Base-by-base conservation (phyloP, 2,797 vertebrate species). In the Rousettus madagascariensis region DNA sequence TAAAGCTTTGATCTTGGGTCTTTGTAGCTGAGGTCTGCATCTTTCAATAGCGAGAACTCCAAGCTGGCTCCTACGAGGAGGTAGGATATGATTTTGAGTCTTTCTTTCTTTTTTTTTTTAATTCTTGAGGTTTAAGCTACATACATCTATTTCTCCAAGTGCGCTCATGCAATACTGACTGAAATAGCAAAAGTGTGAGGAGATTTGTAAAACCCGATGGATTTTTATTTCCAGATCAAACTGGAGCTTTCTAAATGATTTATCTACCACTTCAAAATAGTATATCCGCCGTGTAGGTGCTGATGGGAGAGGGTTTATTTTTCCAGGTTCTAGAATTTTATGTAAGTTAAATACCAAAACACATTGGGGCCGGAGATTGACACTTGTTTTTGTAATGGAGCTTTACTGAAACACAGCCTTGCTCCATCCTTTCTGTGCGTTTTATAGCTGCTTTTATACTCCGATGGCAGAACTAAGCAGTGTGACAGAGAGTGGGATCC, bases 391-490 rank as follows among this genome's bases (percentile, higher is more conserved):
- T 24, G 13, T 26, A 55, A 87, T 22, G 15, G 53, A 12, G 38
- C 69, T 65, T 82, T 57, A n/a, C 4, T 19, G 49, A 24, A 61
- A 66, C 13, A 16, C n/a, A 57, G 61, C 43, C 13, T 16, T 0
- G 0, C 30, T 53, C 3, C 16, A 26, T 53, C n/a, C 53, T n/a
- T 20, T 15, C 13, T 0, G 0, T 30, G 49, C 71, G 49, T 1
- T 43, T 43, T 90, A 4, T 1, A 28, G 46, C 72, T 59, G 41
- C 26, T 72, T 74, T 36, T 20, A 65, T 0, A 0, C 0, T 11
- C 36, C 1, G n/a, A 30, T 3, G 16, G 20, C 30, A 80, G 51
- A 82, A 30, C 28, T 8, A 46, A 71, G 9, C 2, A 51, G 3
- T 38, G 22, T 84, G 38, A 22, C 80, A 55, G n/a, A 75, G 1